Base-by-base conservation (phyloP, 2,113 vertebrate genomes). In the Australoheros scitulus region DNA sequence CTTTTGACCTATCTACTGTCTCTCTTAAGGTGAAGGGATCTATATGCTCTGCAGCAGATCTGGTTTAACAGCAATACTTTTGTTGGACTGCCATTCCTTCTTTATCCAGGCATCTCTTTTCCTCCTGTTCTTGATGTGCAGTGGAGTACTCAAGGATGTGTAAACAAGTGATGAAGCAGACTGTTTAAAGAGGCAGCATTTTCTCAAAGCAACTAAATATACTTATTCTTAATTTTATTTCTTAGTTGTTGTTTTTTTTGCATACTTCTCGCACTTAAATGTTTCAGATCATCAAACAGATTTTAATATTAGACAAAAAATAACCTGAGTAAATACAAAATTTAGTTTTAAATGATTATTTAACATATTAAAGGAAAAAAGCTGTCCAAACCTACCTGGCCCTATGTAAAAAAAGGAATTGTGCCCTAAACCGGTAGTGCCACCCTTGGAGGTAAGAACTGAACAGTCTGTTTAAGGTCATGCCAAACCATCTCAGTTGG, bases 211-310 rank as follows among this genome's bases (percentile, higher is more conserved):
- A 91, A 91, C 83, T 57, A 86, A 92, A 91, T 56, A 74, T 76
- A 83, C 91, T 88, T 90, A 91, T 94, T 93, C 93, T 92, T 89
- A 87, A 93, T 94, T 41, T 52, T 26, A 68, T 68, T 26, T 47
- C 22, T 68, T 47, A 6, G 41, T 47, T 26, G 26, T 26, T 26
- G 5, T 34, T 34, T 34, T 68, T 68, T 68, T 68, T 68, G 41
- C 41, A 0, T 68, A 26, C 22, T 68, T 47, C 14, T 68, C 43
- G 47, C 14, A 68, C 43, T 47, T 47, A 47, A 47, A 68, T 24
- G 18, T 68, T 26, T 68, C 15, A 47, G 41, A 47, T 47, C 64
- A 68, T 18, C 26, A 47, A 68, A 68, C 3, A 68, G 26, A 68
- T 8, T 26, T 43, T 47, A 68, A 47, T 47, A 68, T 22, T 68